A percentile compares a stretch with the other conserved stretches of the same genome.
Conservation (phyloP, 1,140 invertebrate species). For the Rhopalosiphum maidis region DNA sequence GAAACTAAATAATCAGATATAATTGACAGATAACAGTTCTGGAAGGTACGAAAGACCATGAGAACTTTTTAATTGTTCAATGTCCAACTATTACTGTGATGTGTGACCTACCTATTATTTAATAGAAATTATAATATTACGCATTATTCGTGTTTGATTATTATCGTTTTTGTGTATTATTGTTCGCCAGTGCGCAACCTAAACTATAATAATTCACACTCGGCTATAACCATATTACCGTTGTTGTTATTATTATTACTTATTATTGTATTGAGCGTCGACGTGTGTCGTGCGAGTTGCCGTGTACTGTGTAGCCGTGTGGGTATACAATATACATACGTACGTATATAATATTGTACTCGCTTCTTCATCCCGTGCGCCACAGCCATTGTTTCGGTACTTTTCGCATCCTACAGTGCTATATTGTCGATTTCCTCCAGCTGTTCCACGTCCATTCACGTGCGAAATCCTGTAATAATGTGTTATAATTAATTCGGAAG, state of each 20-base stretch:
- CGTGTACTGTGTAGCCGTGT: not conserved
- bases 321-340: not conserved
- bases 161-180: not conserved
- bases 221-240: too few relatives aligned
- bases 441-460: not conserved
- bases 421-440: slow-evolving; percentile 23
- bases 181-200: not conserved
- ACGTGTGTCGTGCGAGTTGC: too few relatives aligned
- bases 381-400: not conserved
- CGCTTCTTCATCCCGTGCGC: not conserved
- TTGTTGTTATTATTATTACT: too few relatives aligned
- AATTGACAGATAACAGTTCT: too few relatives aligned
- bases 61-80: too few relatives aligned
- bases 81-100: too few relatives aligned
- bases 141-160: not conserved
- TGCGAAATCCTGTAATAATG: not conserved
- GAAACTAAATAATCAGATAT: too few relatives aligned
- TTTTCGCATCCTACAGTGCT: not conserved
- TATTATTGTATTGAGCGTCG: too few relatives aligned
- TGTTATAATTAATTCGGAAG: not conserved
- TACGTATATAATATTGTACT: not conserved
- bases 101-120: too few relatives aligned
- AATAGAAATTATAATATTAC: too few relatives aligned
- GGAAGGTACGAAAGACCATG: too few relatives aligned
- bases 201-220: too few relatives aligned